Conservation (phyloP, 2,113 vertebrate genomes). For the human (Homo sapiens) region DNA sequence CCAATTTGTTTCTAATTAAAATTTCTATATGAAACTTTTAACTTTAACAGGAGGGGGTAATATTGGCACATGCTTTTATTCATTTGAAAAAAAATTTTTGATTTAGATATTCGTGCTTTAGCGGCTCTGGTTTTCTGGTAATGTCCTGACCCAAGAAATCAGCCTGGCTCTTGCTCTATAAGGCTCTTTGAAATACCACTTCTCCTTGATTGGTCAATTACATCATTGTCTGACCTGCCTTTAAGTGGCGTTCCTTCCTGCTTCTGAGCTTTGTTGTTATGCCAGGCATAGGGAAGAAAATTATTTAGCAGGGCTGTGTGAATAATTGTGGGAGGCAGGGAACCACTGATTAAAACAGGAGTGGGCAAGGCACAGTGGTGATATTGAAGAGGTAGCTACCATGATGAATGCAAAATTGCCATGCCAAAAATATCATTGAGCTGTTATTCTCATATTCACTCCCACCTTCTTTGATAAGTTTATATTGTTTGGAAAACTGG, state of each 20-base stretch:
- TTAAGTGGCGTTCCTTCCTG: slow-evolving; percentile 57
- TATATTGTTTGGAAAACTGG: slow-evolving; percentile 32
- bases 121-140: slow-evolving; percentile 9
- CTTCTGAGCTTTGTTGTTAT: slow-evolving; percentile 49
- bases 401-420: slow-evolving; percentile 20
- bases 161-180: neutral
- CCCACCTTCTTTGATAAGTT: slow-evolving; percentile 61
- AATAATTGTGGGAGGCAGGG: slow-evolving; percentile 57
- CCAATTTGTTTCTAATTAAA: slow-evolving; percentile 56
- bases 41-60: neutral
- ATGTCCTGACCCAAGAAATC: slow-evolving; percentile 3
- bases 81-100: neutral
- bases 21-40: slow-evolving; percentile 1
- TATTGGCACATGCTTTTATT: slow-evolving; percentile 38
- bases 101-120: slow-evolving; percentile 2
- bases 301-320: slow-evolving; percentile 1
- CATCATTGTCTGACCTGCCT: slow-evolving; percentile 68
- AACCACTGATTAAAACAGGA: slow-evolving; percentile 56
- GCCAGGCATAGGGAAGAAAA: slow-evolving; percentile 19
- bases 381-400: neutral
- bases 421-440: slow-evolving; percentile 13
- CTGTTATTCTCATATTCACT: neutral
- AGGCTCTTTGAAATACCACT: slow-evolving; percentile 44
- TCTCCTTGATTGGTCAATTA: slow-evolving; percentile 59
- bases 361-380: neutral